These are phyloP conservation scores for Dreissena rostriformis DNA, from an alignment of 1,140 invertebrate species.

Conservation along the genomic window DNA sequence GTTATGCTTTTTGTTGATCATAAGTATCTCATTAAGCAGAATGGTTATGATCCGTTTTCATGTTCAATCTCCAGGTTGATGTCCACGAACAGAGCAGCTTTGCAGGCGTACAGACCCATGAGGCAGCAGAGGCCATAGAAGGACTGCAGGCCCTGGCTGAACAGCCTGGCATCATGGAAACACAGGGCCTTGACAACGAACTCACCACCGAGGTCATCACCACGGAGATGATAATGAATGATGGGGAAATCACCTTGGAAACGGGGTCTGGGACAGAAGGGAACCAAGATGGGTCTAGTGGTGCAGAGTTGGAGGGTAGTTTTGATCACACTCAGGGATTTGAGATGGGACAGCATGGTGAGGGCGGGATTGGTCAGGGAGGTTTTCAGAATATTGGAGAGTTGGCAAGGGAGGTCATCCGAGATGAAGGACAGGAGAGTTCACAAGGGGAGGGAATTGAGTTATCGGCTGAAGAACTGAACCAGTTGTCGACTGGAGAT, in stretches of 20 bases:
- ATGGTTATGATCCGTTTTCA: too few relatives aligned
- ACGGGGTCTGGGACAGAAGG: too few relatives aligned
- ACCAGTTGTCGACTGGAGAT: slow-evolving; percentile 75
- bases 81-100: too few relatives aligned
- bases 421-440: slow-evolving; percentile 30
- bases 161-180: slow-evolving; percentile 66
- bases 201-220: slow-evolving; percentile 60
- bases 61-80: too few relatives aligned
- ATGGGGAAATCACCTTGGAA: slow-evolving; percentile 40
- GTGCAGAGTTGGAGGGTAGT: neutral
- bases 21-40: too few relatives aligned
- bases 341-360: too few relatives aligned
- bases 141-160: slow-evolving; percentile 77
- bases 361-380: neutral
- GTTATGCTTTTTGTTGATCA: too few relatives aligned
- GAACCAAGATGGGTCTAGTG: neutral
- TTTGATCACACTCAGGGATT: neutral
- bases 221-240: slow-evolving; percentile 39
- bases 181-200: slow-evolving; percentile 52
- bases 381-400: neutral
- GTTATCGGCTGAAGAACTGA: slow-evolving; percentile 72
- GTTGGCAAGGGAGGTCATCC: slow-evolving; percentile 18
- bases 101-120: slow-evolving; percentile 56
- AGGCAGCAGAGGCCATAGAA: slow-evolving; percentile 77
- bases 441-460: slow-evolving; percentile 62